These are phyloP conservation scores for Eucidaris tribuloides DNA, from an alignment of 35 echinoderm and acorn worm genomes.

Conservation along the genomic window DNA sequence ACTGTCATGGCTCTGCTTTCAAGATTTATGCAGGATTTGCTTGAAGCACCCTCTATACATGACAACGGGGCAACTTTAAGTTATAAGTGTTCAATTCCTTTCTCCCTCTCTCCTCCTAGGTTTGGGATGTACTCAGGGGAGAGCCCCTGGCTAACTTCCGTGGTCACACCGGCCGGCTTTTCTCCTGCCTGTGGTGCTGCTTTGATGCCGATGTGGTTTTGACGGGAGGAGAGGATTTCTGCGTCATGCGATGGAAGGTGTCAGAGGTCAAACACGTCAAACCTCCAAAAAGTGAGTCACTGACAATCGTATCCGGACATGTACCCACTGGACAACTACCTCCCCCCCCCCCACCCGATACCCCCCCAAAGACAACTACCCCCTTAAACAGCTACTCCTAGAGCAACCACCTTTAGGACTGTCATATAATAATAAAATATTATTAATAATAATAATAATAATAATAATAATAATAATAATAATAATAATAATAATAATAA, in stretches of 20 bases:
- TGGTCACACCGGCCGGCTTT: slow-evolving; percentile 73
- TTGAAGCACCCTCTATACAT: not conserved
- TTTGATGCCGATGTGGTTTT: slow-evolving; percentile 58
- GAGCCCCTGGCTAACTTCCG: slow-evolving; percentile 83
- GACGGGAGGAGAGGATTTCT: slow-evolving; percentile 90
- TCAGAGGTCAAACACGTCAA: slow-evolving; percentile 58
- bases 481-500: no score
- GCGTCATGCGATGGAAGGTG: slow-evolving; percentile 75
- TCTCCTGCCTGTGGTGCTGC: slow-evolving; percentile 65
- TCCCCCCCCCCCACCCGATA: not conserved
- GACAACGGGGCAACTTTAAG: not conserved
- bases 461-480: no score
- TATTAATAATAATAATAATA: no score
- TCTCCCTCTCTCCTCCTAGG: slow-evolving; percentile 3
- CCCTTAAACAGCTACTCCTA: no score
- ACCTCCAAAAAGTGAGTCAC: slow-evolving; percentile 84
- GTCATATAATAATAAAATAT: no score
- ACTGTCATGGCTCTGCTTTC: not conserved
- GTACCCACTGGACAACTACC: no score
- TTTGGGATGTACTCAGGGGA: slow-evolving; percentile 80
- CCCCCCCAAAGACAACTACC: no score
- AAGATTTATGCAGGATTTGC: not conserved
- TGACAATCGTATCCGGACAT: no score
- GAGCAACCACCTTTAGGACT: no score
- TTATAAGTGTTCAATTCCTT: not conserved